Percentiles rank a stretch among this genome's conserved stretches.
These are phyloP conservation scores for Mus musculus DNA, from an alignment of 2,113 vertebrate species.

Conservation along the genomic window GRCm39 chr1:138641501-138642000, in stretches of 20 bases:
- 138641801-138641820: background rate
- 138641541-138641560: background rate
- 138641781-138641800: background rate
- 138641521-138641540: background rate
- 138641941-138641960: background rate
- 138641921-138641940: background rate
- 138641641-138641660: background rate
- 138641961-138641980: background rate
- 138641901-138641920: background rate
- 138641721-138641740: background rate
- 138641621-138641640: background rate
- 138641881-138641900: background rate
- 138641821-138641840: background rate
- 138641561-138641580: background rate
- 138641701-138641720: background rate
- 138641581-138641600: background rate
- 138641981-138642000: background rate
- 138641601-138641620: background rate
- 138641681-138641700: background rate
- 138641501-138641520: background rate
- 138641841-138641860: background rate
- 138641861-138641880: background rate
- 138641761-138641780: background rate
- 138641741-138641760: background rate
- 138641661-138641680: background rate